Percentiles rank a stretch among this genome's conserved stretches.
Evolutionary conservation across 2,797 vertebrate species (phyloP).

Genomic region (Urosaurus nigricauda): DNA sequence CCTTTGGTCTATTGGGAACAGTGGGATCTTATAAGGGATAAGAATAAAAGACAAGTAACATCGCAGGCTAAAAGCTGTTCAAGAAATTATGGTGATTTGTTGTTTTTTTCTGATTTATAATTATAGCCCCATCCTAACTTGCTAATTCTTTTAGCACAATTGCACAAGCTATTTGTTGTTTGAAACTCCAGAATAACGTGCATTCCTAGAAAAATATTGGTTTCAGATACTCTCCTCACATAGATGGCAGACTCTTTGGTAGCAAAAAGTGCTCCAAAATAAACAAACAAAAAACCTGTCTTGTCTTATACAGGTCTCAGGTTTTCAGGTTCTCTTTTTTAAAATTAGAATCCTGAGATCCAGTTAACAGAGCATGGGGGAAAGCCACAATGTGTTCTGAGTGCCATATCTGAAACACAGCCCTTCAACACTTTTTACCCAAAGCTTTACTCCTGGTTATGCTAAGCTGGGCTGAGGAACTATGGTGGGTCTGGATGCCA

Average conservation of each 20-base stretch:
- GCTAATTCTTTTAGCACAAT: background rate
- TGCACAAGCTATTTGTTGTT: background rate
- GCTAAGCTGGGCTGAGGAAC: too few species aligned
- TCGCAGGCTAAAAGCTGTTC: background rate
- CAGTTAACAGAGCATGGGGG: background rate
- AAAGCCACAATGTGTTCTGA: background rate
- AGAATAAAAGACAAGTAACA: background rate
- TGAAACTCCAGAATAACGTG: background rate
- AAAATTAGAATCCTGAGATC: background rate
- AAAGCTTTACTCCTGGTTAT: too few species aligned
- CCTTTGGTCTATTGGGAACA: background rate
- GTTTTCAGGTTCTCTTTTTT: background rate
- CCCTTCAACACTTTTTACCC: background rate
- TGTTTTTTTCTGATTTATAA: background rate
- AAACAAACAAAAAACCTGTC: background rate
- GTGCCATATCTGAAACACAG: background rate
- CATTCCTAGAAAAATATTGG: background rate
- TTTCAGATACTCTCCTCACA: background rate
- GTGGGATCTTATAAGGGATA: too few species aligned
- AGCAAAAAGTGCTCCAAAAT: background rate
- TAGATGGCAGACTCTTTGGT: background rate
- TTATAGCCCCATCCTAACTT: background rate
- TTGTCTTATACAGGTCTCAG: background rate
- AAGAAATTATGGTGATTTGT: background rate
- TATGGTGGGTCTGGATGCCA: too few species aligned